Conservation (phyloP, 2,113 vertebrate genomes). For the Podilymbus podiceps region DNA sequence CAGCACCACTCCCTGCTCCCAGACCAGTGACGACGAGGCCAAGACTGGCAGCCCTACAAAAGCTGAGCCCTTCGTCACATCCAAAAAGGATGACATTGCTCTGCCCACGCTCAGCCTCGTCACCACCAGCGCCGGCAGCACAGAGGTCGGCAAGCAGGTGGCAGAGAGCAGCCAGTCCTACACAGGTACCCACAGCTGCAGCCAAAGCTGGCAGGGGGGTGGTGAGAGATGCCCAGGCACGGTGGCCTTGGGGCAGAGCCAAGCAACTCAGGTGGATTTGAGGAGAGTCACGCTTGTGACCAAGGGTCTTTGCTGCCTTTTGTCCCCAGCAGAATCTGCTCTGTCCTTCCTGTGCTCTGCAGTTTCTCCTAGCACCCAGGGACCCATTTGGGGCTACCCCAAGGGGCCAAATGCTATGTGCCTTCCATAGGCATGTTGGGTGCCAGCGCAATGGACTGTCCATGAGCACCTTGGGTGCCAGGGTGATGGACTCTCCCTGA, state of each 20-base stretch:
- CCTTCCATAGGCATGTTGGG: background rate
- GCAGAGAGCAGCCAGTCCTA: slow-evolving; percentile 67
- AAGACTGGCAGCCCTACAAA: slow-evolving; percentile 67
- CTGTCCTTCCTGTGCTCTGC: background rate
- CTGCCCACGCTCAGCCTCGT: slow-evolving; percentile 72
- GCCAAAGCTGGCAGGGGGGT: background rate
- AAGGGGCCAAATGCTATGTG: background rate
- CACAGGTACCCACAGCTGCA: slow-evolving; percentile 55
- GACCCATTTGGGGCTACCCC: background rate
- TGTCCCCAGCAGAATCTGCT: background rate
- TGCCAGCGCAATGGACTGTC: background rate
- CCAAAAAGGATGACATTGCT: slow-evolving; percentile 73
- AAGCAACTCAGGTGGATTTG: accelerated
- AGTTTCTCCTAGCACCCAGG: background rate
- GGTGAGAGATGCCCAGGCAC: background rate
- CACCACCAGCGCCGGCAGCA: slow-evolving; percentile 28
- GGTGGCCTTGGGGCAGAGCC: background rate
- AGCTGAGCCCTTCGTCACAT: slow-evolving; percentile 47
- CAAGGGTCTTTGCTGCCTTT: background rate
- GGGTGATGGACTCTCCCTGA: background rate
- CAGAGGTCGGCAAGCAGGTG: slow-evolving; percentile 49
- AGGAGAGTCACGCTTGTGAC: background rate
- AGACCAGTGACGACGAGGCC: slow-evolving; percentile 80
- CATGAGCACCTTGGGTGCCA: background rate
- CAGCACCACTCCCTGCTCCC: slow-evolving; percentile 82